Percentiles rank a stretch among this genome's conserved stretches.
Evolutionary conservation across 2,113 vertebrate species (phyloP).

Genomic region (Hyperoodon ampullatus): DNA sequence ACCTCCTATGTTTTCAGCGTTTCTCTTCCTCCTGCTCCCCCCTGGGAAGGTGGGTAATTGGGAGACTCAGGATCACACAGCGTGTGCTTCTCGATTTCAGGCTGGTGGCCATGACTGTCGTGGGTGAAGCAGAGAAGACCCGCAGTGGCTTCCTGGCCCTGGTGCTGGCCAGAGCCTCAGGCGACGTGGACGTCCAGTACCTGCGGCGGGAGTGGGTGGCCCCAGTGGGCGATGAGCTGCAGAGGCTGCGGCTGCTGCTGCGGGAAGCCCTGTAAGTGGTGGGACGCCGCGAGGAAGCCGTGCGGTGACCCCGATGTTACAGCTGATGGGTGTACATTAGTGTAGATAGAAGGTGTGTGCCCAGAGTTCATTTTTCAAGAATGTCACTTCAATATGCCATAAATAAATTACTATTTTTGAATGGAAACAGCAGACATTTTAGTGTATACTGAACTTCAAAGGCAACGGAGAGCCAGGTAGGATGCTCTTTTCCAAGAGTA

Average conservation of each 20-base stretch:
- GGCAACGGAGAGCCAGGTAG: neutral
- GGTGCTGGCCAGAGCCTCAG: slow-evolving; percentile 89
- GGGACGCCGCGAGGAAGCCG: accelerated
- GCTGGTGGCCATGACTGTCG: slow-evolving; percentile 88
- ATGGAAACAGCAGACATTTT: neutral
- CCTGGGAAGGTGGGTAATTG: neutral
- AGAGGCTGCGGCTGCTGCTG: slow-evolving; percentile 85
- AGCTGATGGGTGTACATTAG: accelerated
- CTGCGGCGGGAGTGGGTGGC: slow-evolving; percentile 87
- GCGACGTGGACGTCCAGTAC: slow-evolving; percentile 91
- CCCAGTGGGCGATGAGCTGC: slow-evolving; percentile 82
- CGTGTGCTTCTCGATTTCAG: slow-evolving; percentile 78
- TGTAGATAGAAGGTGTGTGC: neutral
- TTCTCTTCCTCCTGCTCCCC: accelerated
- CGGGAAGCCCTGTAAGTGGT: slow-evolving; percentile 68
- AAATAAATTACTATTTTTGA: slow-evolving; percentile 72
- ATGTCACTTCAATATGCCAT: neutral
- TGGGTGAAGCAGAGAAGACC: slow-evolving; percentile 91
- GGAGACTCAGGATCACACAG: neutral
- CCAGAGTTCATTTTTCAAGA: slow-evolving; percentile 50
- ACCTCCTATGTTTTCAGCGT: accelerated
- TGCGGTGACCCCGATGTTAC: neutral
- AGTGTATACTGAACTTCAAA: neutral
- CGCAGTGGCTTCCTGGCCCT: slow-evolving; percentile 88
- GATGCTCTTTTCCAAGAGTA: neutral